Conservation (phyloP, 2,113 vertebrate genomes). For the Antechinus stuartii region DNA sequence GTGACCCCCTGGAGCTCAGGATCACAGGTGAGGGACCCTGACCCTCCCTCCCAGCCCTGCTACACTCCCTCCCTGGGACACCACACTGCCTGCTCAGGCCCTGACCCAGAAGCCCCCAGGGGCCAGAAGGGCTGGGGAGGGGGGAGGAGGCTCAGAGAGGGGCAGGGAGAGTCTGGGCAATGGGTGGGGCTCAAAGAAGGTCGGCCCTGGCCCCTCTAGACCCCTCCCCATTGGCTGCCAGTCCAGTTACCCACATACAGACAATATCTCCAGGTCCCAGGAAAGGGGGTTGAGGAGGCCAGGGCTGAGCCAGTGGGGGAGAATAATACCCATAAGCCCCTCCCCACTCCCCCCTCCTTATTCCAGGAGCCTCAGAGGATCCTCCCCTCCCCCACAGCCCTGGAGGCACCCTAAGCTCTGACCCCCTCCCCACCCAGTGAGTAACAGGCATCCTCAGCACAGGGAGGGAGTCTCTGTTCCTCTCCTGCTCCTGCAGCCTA, state of each 20-base stretch:
- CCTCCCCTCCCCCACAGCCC: too few relatives aligned
- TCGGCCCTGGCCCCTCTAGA: not conserved
- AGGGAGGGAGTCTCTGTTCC: too few relatives aligned
- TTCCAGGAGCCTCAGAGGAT: not conserved
- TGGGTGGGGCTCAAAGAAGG: not conserved
- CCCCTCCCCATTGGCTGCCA: not conserved
- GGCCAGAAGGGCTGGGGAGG: not conserved
- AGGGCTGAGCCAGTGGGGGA: not conserved
- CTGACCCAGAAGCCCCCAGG: not conserved
- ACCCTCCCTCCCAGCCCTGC: too few relatives aligned
- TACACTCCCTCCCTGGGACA: constrained; percentile 3
- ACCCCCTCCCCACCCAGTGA: too few relatives aligned
- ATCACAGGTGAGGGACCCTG: not conserved
- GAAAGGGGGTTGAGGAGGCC: not conserved
- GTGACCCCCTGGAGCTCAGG: not conserved
- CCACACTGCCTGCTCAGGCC: not conserved
- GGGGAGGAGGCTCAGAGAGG: not conserved
- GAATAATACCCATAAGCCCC: too few relatives aligned
- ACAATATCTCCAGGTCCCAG: not conserved
- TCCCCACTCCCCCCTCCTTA: too few relatives aligned
- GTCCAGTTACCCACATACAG: not conserved
- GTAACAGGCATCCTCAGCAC: too few relatives aligned
- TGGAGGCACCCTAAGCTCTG: not conserved
- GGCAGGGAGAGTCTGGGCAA: not conserved
- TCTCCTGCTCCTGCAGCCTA: too few relatives aligned